phyloP scores from a whole-genome alignment of 2,797 vertebrate species.

The Gambelia wislizenii region DNA sequence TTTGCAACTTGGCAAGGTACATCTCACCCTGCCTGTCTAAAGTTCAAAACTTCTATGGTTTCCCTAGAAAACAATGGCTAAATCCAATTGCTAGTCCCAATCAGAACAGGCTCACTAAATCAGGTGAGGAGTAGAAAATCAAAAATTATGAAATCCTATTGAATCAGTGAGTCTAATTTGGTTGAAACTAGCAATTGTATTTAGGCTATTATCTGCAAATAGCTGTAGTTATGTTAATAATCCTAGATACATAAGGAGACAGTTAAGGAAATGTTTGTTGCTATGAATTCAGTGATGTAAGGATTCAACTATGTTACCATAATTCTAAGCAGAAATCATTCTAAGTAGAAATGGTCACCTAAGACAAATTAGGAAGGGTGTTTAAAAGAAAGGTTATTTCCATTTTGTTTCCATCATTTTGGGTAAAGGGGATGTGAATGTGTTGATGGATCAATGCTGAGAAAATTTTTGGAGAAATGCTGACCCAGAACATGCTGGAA shows the following conservation, averaged over 20 bases:
- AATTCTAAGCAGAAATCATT: not conserved
- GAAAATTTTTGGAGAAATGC: conserved; percentile 10
- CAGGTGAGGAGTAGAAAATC: too few species aligned
- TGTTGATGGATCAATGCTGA: conserved; percentile 3
- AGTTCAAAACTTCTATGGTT: not conserved
- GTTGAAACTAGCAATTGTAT: not conserved
- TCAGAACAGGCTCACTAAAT: too few species aligned
- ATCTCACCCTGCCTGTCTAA: not conserved
- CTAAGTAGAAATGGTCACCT: conserved; percentile 17
- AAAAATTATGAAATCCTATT: not conserved
- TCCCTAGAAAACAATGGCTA: not conserved
- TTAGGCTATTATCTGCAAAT: not conserved
- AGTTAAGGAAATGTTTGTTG: not conserved
- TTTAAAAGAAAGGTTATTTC: not conserved
- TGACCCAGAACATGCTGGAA: conserved; percentile 21
- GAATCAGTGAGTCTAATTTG: not conserved
- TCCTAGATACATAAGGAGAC: not conserved
- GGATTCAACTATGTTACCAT: not conserved
- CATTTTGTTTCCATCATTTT: not conserved
- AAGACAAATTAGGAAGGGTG: conserved; percentile 18
- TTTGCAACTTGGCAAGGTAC: not conserved
- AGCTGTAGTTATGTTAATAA: not conserved
- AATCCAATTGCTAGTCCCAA: not conserved
- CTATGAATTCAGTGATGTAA: not conserved
- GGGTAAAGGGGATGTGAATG: not conserved